These are phyloP conservation scores for Hirtodrosophila duncani DNA, from an alignment of 2,888 invertebrate species.

Conservation along the genomic window DNA sequence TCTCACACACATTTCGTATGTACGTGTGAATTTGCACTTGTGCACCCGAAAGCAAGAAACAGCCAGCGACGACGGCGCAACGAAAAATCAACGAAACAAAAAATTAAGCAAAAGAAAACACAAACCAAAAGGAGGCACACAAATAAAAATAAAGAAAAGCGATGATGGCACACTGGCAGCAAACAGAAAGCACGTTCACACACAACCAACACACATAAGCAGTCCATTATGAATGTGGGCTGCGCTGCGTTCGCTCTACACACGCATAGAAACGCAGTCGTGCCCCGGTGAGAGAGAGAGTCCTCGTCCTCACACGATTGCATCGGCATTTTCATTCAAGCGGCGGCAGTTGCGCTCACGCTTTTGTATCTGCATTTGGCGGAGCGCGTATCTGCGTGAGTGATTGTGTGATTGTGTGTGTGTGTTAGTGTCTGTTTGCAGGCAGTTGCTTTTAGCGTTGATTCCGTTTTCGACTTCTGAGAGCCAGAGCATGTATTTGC, in stretches of 20 bases:
- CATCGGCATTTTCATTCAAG: constrained; percentile 76
- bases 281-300: constrained; percentile 17
- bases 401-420: constrained; percentile 18
- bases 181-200: constrained; percentile 4
- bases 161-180: constrained; percentile 59
- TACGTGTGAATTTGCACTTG: constrained; percentile 73
- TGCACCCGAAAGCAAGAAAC: constrained; percentile 60
- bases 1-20: constrained; percentile 64
- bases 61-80: constrained; percentile 25
- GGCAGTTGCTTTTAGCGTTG: constrained; percentile 64
- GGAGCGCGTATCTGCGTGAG: constrained; percentile 56
- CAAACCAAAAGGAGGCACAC: constrained; percentile 56
- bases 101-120: constrained; percentile 44
- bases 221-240: no score
- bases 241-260: no score
- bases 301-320: constrained; percentile 44
- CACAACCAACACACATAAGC: not conserved
- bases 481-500: constrained; percentile 28
- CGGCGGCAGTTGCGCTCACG: constrained; percentile 20
- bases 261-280: constrained; percentile 37
- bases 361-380: constrained; percentile 76
- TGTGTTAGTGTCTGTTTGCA: constrained; percentile 29
- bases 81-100: constrained; percentile 21
- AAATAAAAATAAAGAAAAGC: constrained; percentile 63
- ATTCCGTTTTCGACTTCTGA: constrained; percentile 58